Evolutionary conservation across 2,113 vertebrate species (phyloP).

Genomic region (Cisticola juncidis): DNA sequence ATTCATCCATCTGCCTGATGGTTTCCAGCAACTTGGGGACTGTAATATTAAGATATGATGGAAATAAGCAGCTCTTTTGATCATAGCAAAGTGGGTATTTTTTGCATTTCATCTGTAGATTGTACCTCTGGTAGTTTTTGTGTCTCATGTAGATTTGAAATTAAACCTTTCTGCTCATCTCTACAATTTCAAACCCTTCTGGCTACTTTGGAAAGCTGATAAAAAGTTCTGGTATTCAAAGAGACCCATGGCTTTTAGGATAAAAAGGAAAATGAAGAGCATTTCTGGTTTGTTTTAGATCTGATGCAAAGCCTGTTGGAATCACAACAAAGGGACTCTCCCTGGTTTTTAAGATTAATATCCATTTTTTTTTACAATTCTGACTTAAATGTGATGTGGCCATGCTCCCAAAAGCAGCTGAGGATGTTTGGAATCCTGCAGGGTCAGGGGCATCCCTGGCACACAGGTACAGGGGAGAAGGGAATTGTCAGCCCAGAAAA

Average conservation of each 20-base stretch:
- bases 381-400: not conserved
- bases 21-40: not conserved
- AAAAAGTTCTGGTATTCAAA: not conserved
- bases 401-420: not conserved
- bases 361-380: not conserved
- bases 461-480: not conserved
- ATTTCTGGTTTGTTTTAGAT: not conserved
- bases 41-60: constrained; percentile 20
- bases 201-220: constrained; percentile 6
- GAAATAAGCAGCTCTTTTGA: constrained; percentile 1
- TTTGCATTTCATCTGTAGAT: not conserved
- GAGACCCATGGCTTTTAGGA: not conserved
- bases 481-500: not conserved
- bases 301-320: constrained; percentile 23
- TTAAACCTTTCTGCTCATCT: not conserved
- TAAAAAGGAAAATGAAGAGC: not conserved
- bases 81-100: not conserved
- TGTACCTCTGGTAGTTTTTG: not conserved
- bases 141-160: not conserved
- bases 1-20: constrained; percentile 52
- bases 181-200: not conserved
- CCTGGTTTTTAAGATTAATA: not conserved
- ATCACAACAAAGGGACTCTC: constrained; percentile 9
- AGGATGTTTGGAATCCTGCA: not conserved
- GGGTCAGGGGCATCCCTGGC: not conserved